A percentile compares a stretch with the other conserved stretches of the same genome.
Evolutionary conservation across 2,113 vertebrate genomes (phyloP).

Genomic region (Tyrannus savana): DNA sequence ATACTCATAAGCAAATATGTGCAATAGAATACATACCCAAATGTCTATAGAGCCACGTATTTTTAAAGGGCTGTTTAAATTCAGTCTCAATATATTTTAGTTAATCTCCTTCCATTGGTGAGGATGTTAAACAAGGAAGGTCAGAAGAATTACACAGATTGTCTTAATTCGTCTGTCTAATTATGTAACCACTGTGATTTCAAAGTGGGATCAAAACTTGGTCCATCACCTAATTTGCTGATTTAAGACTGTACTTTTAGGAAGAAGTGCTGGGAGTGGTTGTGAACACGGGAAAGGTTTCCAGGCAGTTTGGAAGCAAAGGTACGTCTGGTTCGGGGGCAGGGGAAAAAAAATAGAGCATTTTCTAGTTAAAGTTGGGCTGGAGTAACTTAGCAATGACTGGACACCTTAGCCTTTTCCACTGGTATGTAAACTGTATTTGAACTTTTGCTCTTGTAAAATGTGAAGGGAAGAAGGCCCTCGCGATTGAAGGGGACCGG

Average conservation of each 20-base stretch:
- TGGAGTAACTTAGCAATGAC: not conserved
- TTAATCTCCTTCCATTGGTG: not conserved
- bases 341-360: fast-evolving
- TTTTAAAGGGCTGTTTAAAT: not conserved
- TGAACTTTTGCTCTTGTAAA: slow-evolving; percentile 56
- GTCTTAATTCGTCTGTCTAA: not conserved
- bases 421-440: slow-evolving; percentile 51
- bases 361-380: not conserved
- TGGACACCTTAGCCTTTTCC: slow-evolving; percentile 6
- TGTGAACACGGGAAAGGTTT: not conserved
- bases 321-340: not conserved
- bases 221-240: not conserved
- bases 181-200: not conserved
- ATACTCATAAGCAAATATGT: not conserved
- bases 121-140: not conserved
- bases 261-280: not conserved
- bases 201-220: not conserved
- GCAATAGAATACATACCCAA: not conserved
- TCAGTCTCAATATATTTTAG: not conserved
- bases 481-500: not conserved
- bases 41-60: not conserved
- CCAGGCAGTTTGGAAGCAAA: not conserved
- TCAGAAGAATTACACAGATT: not conserved
- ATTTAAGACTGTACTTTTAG: not conserved
- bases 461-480: slow-evolving; percentile 7